A percentile compares a stretch with the other conserved stretches of the same genome.
Evolutionary conservation across 2,113 vertebrate genomes (phyloP).

Genomic region (Paradisaea rubra): DNA sequence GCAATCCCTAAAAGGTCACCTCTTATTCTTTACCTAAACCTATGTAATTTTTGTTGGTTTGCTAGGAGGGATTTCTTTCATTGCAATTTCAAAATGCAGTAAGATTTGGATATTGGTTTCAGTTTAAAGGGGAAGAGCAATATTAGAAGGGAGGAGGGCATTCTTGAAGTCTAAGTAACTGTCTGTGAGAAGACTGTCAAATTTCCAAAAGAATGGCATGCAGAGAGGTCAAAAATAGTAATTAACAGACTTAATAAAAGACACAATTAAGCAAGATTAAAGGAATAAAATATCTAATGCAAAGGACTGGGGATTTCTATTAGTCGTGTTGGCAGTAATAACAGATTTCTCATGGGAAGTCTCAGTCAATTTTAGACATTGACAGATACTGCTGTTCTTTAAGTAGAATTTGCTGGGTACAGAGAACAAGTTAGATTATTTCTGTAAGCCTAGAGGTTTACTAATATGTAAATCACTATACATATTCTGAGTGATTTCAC

Average conservation of each 20-base stretch:
- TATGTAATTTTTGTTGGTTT: not conserved
- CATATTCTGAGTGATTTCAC: not conserved
- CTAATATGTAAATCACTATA: not conserved
- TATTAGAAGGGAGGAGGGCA: not conserved
- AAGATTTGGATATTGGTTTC: not conserved
- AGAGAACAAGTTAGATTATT: not conserved
- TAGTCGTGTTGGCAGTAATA: not conserved
- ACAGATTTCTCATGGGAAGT: not conserved
- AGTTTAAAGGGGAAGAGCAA: not conserved
- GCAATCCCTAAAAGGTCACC: not conserved
- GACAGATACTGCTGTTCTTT: not conserved
- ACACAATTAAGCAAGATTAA: not conserved
- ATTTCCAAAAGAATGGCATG: not conserved
- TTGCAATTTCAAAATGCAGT: not conserved
- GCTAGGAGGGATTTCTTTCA: not conserved
- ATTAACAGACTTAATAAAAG: not conserved
- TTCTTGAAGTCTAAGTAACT: not conserved
- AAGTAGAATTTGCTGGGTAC: not conserved
- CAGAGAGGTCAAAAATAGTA: not conserved
- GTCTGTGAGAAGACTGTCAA: not conserved
- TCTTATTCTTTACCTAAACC: not conserved
- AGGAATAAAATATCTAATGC: not conserved
- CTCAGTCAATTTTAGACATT: not conserved
- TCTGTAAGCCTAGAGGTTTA: not conserved
- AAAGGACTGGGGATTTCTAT: not conserved